Percentiles rank a stretch among this genome's conserved stretches.
Evolutionary conservation across 2,797 vertebrate genomes (phyloP).

Genomic region (Lates japonicus): DNA sequence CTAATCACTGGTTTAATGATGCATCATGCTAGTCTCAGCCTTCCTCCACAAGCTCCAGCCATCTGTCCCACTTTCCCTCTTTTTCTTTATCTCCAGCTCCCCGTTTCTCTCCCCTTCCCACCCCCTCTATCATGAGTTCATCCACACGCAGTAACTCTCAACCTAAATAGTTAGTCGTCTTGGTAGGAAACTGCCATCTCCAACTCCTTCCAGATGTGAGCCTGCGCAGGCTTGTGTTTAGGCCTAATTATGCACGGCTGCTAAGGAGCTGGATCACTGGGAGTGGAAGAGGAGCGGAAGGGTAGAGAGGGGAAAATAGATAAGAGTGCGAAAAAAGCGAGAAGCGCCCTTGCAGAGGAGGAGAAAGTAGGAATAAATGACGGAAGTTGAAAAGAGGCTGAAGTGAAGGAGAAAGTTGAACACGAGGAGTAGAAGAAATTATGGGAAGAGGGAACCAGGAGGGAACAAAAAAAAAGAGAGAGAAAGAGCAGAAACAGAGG

Average conservation of each 20-base stretch:
- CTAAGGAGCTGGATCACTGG: slow-evolving; percentile 78
- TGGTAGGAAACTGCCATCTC: slow-evolving; percentile 91
- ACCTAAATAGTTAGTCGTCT: slow-evolving; percentile 92
- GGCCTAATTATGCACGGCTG: slow-evolving; percentile 89
- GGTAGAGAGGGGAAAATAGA: slow-evolving; percentile 60
- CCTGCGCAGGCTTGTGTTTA: slow-evolving; percentile 86
- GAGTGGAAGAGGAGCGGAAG: slow-evolving; percentile 73
- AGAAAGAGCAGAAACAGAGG: slow-evolving; percentile 50
- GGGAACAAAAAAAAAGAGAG: slow-evolving; percentile 46
- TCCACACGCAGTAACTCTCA: slow-evolving; percentile 90
- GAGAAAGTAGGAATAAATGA: slow-evolving; percentile 50
- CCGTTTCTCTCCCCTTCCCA: slow-evolving; percentile 67
- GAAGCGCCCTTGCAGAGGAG: slow-evolving; percentile 36
- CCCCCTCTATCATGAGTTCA: slow-evolving; percentile 86
- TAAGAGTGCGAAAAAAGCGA: slow-evolving; percentile 67
- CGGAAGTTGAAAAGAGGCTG: slow-evolving; percentile 44
- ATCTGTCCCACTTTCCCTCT: slow-evolving; percentile 66
- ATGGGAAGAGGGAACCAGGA: slow-evolving; percentile 59
- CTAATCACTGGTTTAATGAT: slow-evolving; percentile 46
- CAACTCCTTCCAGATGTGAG: slow-evolving; percentile 91
- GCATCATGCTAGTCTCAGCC: slow-evolving; percentile 53
- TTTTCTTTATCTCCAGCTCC: slow-evolving; percentile 68
- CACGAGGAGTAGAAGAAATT: slow-evolving; percentile 47
- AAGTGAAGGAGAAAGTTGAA: slow-evolving; percentile 56
- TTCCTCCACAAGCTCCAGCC: slow-evolving; percentile 40